Evolutionary conservation across 2,113 vertebrate genomes (phyloP), one percentile per base, ranked within the genome.

Genomic region (Pluvialis apricaria): DNA sequence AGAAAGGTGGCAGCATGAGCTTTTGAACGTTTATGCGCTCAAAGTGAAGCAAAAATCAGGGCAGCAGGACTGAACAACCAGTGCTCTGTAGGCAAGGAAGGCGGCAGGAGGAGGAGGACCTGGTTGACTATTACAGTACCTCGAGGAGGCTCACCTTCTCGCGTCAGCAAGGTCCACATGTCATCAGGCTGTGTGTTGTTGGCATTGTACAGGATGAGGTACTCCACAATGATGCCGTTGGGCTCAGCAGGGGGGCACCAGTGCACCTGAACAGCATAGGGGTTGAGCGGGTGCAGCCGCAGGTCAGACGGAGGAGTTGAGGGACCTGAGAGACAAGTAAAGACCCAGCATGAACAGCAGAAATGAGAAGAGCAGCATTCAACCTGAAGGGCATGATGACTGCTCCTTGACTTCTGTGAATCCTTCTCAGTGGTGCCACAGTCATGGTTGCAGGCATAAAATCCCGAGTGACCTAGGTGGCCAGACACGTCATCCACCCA

Each of bases 211-310:
- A 99, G 97, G 91, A 99, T 99, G 84, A 98, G 97, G 92, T 99
- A 99, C 95, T 98, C 98, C 96, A 98, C 96, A 8, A 99, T 99
- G 94, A 99, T 98, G 22, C 99, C 99, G 0, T 99, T 99, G 42
- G 99, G 98, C 95, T 99, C 99, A 9, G 98, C 96, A 0, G 99
- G 99, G 45, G 99, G 99, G 82, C 98, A 99, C 99, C 99, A 99
- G 97, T 98, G 99, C 95, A 99, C 98, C 97, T 99, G 98, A 24
- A 99, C 99, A 1, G 99, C 98, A 1, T 98, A 99, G 0, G 99
- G 98, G 60, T 99, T 99, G 94, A 99, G 96, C 0, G 98, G 98
- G 45, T 98, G 99, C 96, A 99, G 97, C 92, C 99, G 98, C 92
- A 99, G 97, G 94, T 99, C 99, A 4, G 99, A 98, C 0, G 99